Evolutionary conservation across 2,888 invertebrate genomes (phyloP).

Genomic region (Muscina levida): DNA sequence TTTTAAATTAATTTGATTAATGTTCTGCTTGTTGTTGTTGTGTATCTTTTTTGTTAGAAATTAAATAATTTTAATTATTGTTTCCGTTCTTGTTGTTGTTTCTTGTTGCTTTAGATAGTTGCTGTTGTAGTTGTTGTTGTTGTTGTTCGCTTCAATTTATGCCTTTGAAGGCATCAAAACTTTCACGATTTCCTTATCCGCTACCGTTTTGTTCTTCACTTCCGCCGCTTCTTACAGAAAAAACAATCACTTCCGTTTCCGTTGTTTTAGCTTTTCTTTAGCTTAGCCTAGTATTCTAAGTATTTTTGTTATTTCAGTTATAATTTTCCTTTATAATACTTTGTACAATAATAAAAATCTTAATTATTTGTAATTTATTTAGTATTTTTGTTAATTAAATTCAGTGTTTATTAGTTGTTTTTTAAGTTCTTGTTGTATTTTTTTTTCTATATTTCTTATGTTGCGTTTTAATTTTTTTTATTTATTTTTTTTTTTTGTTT

Average conservation of each 20-base stretch:
- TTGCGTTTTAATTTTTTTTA: conserved; percentile 67
- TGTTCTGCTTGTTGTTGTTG: conserved; percentile 57
- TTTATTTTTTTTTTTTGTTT: conserved; percentile 73
- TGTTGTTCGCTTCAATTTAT: conserved; percentile 42
- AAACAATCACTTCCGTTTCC: conserved; percentile 7
- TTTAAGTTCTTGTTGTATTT: conserved; percentile 62
- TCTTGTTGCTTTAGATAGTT: conserved; percentile 48
- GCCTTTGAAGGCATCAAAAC: conserved; percentile 57
- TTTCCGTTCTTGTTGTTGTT: conserved; percentile 69
- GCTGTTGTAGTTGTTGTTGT: conserved; percentile 38
- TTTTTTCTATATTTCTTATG: conserved; percentile 66
- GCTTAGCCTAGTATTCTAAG: conserved; percentile 38
- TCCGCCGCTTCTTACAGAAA: conserved; percentile 31
- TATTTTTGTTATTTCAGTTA: conserved; percentile 66
- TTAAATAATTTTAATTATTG: conserved; percentile 72
- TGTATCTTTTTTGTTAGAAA: conserved; percentile 64
- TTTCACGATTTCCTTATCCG: conserved; percentile 10
- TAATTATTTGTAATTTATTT: conserved; percentile 62
- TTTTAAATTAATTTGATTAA: conserved; percentile 65
- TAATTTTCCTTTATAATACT: conserved; percentile 65
- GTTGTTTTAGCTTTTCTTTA: conserved; percentile 40
- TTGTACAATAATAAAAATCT: conserved; percentile 66
- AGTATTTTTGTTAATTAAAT: conserved; percentile 64
- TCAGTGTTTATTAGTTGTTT: conserved; percentile 64
- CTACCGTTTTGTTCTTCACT: too few relatives aligned